Evolutionary conservation across 2,888 invertebrate genomes (phyloP), one percentile per base, ranked within the genome.

Genomic region (Rhopalosiphum nymphaeae): DNA sequence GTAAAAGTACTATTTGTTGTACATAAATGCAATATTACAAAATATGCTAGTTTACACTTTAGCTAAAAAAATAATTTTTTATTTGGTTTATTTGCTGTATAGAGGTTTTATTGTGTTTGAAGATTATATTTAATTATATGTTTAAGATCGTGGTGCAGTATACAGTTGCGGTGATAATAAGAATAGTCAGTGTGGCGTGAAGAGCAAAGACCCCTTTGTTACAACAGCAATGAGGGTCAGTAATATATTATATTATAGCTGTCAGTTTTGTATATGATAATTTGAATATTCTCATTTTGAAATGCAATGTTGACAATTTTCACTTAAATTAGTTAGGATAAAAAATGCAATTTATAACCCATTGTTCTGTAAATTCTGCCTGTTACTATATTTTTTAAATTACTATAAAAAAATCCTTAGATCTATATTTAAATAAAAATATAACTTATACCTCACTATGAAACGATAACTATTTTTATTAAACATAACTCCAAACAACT

Each of bases 111-210:
- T 92, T 89, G 13, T 93, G 56, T 85, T 86, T 94, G 44, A 85
- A 91, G 44, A 42, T 21, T n/a, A n/a, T n/a, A n/a, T n/a, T 84
- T 25, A 94, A 86, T 94, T 90, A 49, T 89, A 90, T 90, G 90
- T 95, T 95, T 5, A 95, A 97, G 98, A 98, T 95, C 97, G 97
- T 10, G 99, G 99, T 78, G 97, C 97, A 25, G 98, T 99, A 11
- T 99, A 98, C 95, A 98, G 97, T 0, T 98, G 98, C 95, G 99
- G 99, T 11, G 98, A 98, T 95, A 99, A 99, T 96, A 98, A 98
- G 96, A 97, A 98, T 95, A 99, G 98, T 0, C 99, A 99, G 96
- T 98, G 98, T 96, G 99, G 99, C 25, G 96, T 98, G 11, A 98
- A 96, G 94, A 95, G 95, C 44, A 95, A 96, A 95, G 95, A 96